Evolutionary conservation across 2,888 invertebrate species (phyloP).

Genomic region (Trachelus troglodyta): DNA sequence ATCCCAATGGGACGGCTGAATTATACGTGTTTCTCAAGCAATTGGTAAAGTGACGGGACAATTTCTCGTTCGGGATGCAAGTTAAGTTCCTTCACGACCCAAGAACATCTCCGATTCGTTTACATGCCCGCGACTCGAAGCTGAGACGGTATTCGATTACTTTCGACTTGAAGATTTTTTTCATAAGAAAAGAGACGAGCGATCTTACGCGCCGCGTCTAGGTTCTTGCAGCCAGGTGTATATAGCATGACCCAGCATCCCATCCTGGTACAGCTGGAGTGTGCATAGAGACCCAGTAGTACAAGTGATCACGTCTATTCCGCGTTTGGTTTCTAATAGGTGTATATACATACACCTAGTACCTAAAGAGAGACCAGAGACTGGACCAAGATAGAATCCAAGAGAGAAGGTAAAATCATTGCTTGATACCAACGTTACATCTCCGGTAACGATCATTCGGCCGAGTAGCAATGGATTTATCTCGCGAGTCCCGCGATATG

Average conservation of each 20-base stretch:
- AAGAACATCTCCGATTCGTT: slow-evolving; percentile 16
- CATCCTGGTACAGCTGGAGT: neutral
- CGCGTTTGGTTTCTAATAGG: neutral
- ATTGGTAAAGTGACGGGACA: neutral
- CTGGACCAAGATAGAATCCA: neutral
- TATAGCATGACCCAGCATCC: neutral
- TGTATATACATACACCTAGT: neutral
- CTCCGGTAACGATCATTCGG: neutral
- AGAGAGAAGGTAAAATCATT: neutral
- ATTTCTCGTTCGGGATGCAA: neutral
- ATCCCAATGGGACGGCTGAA: neutral
- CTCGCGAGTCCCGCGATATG: neutral
- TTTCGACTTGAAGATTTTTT: slow-evolving; percentile 37
- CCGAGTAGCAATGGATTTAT: neutral
- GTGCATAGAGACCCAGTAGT: neutral
- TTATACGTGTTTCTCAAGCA: neutral
- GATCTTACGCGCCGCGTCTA: neutral
- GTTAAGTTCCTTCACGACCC: slow-evolving; percentile 33
- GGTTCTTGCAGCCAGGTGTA: neutral
- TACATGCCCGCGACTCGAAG: slow-evolving; percentile 28
- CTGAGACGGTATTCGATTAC: slow-evolving; percentile 45
- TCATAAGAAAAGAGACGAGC: neutral
- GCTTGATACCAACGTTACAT: neutral
- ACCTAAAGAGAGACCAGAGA: neutral
- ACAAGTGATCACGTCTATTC: neutral